Evolutionary conservation across 2,888 invertebrate species (phyloP), one percentile per base, ranked within the genome.

Genomic region (Spisula subtruncata): DNA sequence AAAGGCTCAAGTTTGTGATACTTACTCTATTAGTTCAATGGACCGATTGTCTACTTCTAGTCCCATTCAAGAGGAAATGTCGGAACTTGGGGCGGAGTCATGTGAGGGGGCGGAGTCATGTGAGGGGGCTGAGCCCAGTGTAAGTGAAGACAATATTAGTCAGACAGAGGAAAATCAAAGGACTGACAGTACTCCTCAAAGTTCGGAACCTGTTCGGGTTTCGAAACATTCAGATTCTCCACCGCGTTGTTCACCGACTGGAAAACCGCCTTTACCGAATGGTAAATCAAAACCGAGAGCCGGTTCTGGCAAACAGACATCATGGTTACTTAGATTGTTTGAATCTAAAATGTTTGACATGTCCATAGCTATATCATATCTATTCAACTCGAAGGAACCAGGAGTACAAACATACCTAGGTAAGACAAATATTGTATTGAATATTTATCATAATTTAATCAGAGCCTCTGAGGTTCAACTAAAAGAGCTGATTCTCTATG

Each of bases 261-360:
- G 91, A 29, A 90, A 90, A 90, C 93, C 93, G 25, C 93, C 93
- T 0, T 86, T 93, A 85, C 91, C 93, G 14, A 91, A 92, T 51
- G 90, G 87, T 80, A 90, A 83, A 88, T 91, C 90, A 48, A 92
- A 89, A 91, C 86, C 89, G 29, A 75, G 89, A 79, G 85, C 89
- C 20, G 80, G 87, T 16, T 84, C 91, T 25, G 87, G 86, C 32
- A 90, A 90, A 25, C 90, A 92, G 80, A 85, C 89, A 87, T 97
- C 97, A 20, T 97, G 97, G 97, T 97, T 98, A 90, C 97, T 99
- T 94, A 97, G 99, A 95, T 97, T 99, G 96, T 99, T 99, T 97
- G 99, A 99, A 97, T 99, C 99, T 95, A 99, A 99, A 97, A 98
- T 99, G 95, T 99, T 99, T 97, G 99, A 99, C 97, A 99, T 99